Conservation (phyloP, 2,888 invertebrate species). For the Heterodera filipjevi region DNA sequence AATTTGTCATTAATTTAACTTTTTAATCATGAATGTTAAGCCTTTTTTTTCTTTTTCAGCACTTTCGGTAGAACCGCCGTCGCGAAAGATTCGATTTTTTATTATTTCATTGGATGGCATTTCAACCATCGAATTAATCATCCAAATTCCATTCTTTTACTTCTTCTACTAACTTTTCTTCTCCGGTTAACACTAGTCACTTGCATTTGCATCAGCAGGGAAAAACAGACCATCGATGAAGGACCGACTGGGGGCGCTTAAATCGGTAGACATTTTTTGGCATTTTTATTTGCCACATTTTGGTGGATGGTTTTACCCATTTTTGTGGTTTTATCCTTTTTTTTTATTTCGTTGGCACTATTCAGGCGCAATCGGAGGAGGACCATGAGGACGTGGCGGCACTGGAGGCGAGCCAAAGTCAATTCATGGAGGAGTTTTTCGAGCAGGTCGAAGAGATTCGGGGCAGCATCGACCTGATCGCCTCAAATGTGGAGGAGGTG, state of each 20-base stretch:
- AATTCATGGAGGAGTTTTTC: slow-evolving; percentile 99
- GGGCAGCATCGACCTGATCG: slow-evolving; percentile 99
- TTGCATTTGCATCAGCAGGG: slow-evolving; percentile 7
- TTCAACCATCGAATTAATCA: not conserved
- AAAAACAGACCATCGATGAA: slow-evolving; percentile 39
- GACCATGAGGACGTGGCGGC: slow-evolving; percentile 61
- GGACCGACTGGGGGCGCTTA: slow-evolving; percentile 54
- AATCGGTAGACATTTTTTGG: slow-evolving; percentile 43
- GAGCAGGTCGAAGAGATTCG: slow-evolving; percentile 99
- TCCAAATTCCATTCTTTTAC: not conserved
- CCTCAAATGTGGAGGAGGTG: slow-evolving; percentile 97
- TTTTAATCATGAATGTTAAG: too few relatives aligned
- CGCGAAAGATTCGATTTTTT: not conserved
- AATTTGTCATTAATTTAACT: too few relatives aligned
- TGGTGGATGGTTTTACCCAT: too few relatives aligned
- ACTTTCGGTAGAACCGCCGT: too few relatives aligned
- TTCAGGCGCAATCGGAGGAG: slow-evolving; percentile 49
- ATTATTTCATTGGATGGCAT: not conserved
- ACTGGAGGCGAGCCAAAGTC: slow-evolving; percentile 62
- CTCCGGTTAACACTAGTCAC: too few relatives aligned
- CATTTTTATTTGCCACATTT: slow-evolving; percentile 14
- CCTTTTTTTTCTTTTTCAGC: too few relatives aligned
- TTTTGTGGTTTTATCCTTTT: not conserved
- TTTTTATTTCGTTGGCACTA: not conserved
- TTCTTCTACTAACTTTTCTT: not conserved